Base-by-base conservation (phyloP, 53 echinoderm and acorn worm genomes). In the Apostichopus leukothele region DNA sequence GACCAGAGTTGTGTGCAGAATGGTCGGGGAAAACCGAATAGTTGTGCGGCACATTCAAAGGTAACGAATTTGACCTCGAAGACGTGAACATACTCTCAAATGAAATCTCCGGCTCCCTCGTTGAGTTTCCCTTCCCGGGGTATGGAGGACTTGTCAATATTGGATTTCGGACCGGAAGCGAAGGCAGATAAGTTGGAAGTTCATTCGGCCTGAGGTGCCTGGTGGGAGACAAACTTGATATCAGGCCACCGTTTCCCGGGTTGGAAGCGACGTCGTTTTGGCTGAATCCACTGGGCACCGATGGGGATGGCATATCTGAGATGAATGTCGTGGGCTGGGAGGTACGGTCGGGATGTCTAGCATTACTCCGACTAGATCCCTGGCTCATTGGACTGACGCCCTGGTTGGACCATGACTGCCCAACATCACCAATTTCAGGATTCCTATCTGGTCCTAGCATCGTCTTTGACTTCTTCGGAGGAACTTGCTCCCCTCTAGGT, bases 121-220 rank as follows among this genome's bases (percentile, higher is more conserved):
- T 83, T 53, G 87, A 88, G 16, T 86, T 91, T 1, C 88, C 76
- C 59, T 96, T 96, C 1, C 90, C 89, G 60, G 93, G 90, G 83
- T 92, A 92, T 1, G 96, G 92, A 9, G 96, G 96, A 89, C 94
- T 95, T 18, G 94, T 89, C 52, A 95, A 89, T 67, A 94, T 98
- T 1, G 92, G 91, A 9, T 75, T 75, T 21, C 84, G 53, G 60
- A 86, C 86, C 11, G 94, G 90, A 2, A 96, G 73, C 7, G 90
- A 83, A 6, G 98, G 95, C 60, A 98, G 88, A 88, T 98, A 98
- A 9, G 98, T 98, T 1, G 98, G 98, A 73, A 95, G 90, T 75
- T 98, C 98, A 18, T 87, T 94, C 18, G 90, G 86, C n/a, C 93
- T 89, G 14, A 95, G 79, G 53, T 93, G 88, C 16, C 96, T 90